Evolutionary conservation across 2,113 vertebrate species (phyloP).

Genomic region (Amblyornis subalaris): DNA sequence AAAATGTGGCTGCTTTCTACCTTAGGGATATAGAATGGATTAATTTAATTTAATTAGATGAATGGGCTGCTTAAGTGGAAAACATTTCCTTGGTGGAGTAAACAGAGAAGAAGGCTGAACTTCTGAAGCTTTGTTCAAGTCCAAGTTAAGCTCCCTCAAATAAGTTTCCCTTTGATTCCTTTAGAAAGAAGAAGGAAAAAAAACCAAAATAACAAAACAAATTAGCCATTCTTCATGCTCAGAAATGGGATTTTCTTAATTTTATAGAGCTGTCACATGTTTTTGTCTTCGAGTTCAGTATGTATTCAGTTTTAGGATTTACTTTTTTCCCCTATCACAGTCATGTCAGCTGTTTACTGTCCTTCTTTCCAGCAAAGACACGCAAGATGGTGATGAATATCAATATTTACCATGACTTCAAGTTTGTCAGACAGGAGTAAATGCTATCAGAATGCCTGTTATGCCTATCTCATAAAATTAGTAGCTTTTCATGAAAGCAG

Average conservation of each 20-base stretch:
- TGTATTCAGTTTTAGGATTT: not conserved
- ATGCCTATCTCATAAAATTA: not conserved
- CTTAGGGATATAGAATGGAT: not conserved
- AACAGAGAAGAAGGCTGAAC: not conserved
- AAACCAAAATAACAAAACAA: not conserved
- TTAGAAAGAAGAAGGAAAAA: not conserved
- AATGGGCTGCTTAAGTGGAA: conserved; percentile 12
- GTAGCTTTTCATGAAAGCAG: not conserved
- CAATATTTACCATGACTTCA: not conserved
- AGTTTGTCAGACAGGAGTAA: not conserved
- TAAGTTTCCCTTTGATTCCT: not conserved
- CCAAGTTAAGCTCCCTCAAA: not conserved
- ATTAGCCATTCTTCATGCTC: not conserved
- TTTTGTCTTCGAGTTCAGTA: not conserved
- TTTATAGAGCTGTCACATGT: not conserved
- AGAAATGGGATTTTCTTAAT: not conserved
- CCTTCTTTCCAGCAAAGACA: not conserved
- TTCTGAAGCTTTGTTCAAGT: not conserved
- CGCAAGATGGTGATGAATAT: not conserved
- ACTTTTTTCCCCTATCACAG: not conserved
- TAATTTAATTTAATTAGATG: conserved; percentile 48
- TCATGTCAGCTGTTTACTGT: not conserved
- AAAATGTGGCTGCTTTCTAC: conserved; percentile 3
- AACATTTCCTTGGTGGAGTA: not conserved
- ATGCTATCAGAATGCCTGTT: not conserved